Conservation (phyloP, 2,113 vertebrate species). For the Montifringilla adamsi region DNA sequence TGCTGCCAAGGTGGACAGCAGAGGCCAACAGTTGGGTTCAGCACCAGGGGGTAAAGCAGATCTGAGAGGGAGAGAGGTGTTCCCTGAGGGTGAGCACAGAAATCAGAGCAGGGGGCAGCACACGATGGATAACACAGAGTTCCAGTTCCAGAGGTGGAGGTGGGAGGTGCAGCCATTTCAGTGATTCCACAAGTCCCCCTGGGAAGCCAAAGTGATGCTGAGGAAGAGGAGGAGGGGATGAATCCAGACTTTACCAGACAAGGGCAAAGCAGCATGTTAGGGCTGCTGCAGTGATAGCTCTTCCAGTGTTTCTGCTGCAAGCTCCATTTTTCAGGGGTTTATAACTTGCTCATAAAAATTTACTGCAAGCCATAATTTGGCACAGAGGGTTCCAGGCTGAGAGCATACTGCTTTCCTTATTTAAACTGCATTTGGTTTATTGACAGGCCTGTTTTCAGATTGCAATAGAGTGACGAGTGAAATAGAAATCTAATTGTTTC, state of each 20-base stretch:
- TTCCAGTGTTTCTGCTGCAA: slow-evolving; percentile 20
- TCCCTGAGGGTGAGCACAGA: not conserved
- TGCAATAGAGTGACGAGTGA: slow-evolving; percentile 7
- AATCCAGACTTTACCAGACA: not conserved
- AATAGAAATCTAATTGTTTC: slow-evolving; percentile 60
- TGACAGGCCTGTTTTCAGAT: slow-evolving; percentile 43
- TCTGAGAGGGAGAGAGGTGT: not conserved
- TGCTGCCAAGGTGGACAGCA: not conserved
- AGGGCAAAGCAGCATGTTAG: not conserved
- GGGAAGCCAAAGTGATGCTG: not conserved
- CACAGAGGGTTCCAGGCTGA: slow-evolving; percentile 40
- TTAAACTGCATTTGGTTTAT: slow-evolving; percentile 53
- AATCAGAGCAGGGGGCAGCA: not conserved
- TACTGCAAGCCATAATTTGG: slow-evolving; percentile 52
- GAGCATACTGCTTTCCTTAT: slow-evolving; percentile 49
- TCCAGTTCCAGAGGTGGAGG: not conserved
- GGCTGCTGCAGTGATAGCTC: not conserved
- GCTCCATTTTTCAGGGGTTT: slow-evolving; percentile 59
- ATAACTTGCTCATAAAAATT: slow-evolving; percentile 62
- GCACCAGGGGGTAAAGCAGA: not conserved
- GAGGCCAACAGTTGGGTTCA: not conserved
- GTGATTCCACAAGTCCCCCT: not conserved
- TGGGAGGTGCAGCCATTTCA: fast-evolving
- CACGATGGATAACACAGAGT: fast-evolving
- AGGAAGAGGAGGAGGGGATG: not conserved